phyloP scores from a whole-genome alignment of 2,113 vertebrate species.

The Anarhynchus alexandrinus region DNA sequence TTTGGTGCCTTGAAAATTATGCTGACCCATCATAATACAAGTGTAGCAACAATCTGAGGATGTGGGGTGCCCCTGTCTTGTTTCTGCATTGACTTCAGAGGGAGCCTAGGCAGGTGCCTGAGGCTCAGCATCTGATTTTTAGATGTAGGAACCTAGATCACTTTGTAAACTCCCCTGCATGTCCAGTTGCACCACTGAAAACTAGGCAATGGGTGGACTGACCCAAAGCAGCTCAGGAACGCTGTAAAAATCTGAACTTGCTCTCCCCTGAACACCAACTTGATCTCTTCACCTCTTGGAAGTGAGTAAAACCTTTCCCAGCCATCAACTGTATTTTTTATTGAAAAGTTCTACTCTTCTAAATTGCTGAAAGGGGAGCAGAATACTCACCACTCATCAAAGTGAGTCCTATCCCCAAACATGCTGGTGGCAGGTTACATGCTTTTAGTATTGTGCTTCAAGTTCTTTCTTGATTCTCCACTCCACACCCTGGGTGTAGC shows the following conservation, averaged over 20 bases:
- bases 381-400: not conserved
- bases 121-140: not conserved
- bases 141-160: not conserved
- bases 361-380: not conserved
- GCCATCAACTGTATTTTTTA: not conserved
- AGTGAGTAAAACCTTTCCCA: not conserved
- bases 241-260: not conserved
- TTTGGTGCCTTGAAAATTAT: not conserved
- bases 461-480: not conserved
- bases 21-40: not conserved
- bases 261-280: not conserved
- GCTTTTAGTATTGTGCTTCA: not conserved
- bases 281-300: not conserved
- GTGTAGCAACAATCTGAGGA: not conserved
- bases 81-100: not conserved
- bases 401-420: not conserved
- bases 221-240: not conserved
- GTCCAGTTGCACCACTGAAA: not conserved
- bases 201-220: rapidly evolving
- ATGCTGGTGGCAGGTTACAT: not conserved
- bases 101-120: not conserved
- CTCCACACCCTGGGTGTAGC: not conserved
- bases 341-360: not conserved
- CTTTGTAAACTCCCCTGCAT: not conserved
- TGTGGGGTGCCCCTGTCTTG: not conserved